A percentile compares a stretch with the other conserved stretches of the same genome.
These are phyloP conservation scores for Sorex araneus DNA, from an alignment of 2,113 vertebrate genomes.

Conservation along the genomic window DNA sequence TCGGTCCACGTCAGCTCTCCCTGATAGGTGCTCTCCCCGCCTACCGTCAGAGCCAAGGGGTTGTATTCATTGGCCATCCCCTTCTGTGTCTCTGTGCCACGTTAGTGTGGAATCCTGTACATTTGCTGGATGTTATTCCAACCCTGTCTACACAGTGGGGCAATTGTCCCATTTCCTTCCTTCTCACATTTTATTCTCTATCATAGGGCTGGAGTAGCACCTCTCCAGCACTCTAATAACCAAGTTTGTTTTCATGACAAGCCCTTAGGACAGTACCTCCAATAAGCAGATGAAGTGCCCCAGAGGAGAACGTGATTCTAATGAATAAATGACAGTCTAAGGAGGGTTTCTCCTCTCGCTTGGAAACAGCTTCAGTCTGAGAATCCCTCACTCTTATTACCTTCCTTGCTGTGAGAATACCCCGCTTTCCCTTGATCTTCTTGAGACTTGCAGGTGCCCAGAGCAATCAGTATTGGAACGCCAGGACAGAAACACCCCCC, in stretches of 20 bases:
- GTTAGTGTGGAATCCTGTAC: too few species aligned
- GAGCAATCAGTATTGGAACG: not conserved
- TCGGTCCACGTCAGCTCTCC: too few species aligned
- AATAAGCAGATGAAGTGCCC: not conserved
- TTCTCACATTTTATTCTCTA: not conserved
- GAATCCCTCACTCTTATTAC: not conserved
- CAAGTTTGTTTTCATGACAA: not conserved
- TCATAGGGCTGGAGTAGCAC: too few species aligned
- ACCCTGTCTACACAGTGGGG: accelerated
- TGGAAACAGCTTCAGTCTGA: not conserved
- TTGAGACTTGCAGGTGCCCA: not conserved
- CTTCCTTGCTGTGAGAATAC: too few species aligned
- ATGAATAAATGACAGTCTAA: not conserved
- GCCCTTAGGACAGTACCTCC: not conserved
- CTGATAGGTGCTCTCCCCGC: too few species aligned
- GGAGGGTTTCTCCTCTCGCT: not conserved
- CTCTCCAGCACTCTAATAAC: not conserved
- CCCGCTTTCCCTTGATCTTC: not conserved
- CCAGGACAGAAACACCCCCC: accelerated
- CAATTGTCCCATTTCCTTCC: not conserved
- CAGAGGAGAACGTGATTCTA: not conserved
- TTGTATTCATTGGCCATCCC: too few species aligned
- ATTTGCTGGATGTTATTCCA: not conserved
- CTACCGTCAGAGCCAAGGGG: too few species aligned
- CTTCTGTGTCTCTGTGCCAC: too few species aligned